Base-by-base conservation (phyloP, 1,140 invertebrate species). In the Bombus polaris region DNA sequence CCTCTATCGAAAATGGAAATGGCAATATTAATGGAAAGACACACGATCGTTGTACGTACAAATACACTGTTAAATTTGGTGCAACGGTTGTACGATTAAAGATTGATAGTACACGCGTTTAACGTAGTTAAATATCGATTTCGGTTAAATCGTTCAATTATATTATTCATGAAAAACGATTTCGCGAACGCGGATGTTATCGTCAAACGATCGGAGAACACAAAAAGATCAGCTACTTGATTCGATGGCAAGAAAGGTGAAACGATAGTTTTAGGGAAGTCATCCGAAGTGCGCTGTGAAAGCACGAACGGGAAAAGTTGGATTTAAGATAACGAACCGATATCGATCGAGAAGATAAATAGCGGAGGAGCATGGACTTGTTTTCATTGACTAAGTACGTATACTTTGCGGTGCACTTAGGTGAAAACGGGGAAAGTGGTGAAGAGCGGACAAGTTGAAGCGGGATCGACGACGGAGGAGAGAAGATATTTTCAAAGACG, bases 401-500 rank as follows among this genome's bases (percentile, higher is more conserved):
- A 70, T 47, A 66, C 74, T 68, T 78, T 32, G 71, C 53, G 68
- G 71, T 25, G 65, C 75, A 76, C 79, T 89, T 89, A 83, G 44
- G 84, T 57, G 87, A 84, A 77, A 86, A 85, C 76, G 86, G 57
- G 85, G 53, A 89, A 86, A 83, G 83, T 80, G 82, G 88, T 72
- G 82, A 77, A 85, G 83, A 66, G 78, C 66, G 71, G 57, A 65
- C 73, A 85, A 86, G 83, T 89, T 82, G 73, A 73, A 82, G 74
- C 47, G 68, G 53, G 42, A 66, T 73, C 66, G 68, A 72, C 62
- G 90, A 65, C 71, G 68, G n/a, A 77, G 82, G 77, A 91, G 89
- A 85, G 89, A 85, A 92, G 91, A 91, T 93, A 92, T 93, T 94
- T 94, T 91, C 91, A 93, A 94, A 94, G 93, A 93, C 92, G 88